phyloP scores from a whole-genome alignment of 2,797 vertebrate genomes.

The Sebastes goodei region DNA sequence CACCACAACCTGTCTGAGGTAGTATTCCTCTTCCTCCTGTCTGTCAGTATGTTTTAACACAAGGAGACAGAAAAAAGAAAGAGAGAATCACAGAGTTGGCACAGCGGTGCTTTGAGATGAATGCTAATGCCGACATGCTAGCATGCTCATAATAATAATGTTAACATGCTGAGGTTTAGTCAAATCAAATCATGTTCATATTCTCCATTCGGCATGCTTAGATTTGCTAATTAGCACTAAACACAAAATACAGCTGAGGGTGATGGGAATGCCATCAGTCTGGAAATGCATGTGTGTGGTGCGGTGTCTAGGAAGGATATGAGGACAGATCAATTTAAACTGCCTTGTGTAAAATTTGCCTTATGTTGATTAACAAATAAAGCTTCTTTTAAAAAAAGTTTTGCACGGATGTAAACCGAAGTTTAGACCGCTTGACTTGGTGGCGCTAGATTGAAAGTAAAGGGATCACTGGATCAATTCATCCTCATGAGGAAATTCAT shows the following conservation, averaged over 20 bases:
- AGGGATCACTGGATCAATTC: background rate
- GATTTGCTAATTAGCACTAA: background rate
- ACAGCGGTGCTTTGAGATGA: background rate
- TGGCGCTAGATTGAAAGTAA: background rate
- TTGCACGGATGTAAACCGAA: too few relatives aligned
- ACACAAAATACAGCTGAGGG: background rate
- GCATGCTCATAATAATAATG: background rate
- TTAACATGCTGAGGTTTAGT: background rate
- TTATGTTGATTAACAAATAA: too few relatives aligned
- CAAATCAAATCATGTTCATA: background rate
- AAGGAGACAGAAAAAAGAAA: background rate
- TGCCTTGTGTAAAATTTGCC: too few relatives aligned
- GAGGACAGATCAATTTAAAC: too few relatives aligned
- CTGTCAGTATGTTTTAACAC: background rate
- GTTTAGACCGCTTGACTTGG: too few relatives aligned
- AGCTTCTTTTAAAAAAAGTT: too few relatives aligned
- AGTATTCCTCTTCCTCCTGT: background rate
- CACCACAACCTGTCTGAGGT: conserved; percentile 6
- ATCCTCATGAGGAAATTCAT: background rate
- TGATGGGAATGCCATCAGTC: background rate
- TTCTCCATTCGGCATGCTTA: background rate
- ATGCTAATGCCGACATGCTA: background rate
- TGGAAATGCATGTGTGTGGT: too few relatives aligned
- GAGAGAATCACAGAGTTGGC: background rate
- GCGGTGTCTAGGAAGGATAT: too few relatives aligned